Evolutionary conservation across 2,113 vertebrate species (phyloP).

Genomic region (Tyrannus savana): DNA sequence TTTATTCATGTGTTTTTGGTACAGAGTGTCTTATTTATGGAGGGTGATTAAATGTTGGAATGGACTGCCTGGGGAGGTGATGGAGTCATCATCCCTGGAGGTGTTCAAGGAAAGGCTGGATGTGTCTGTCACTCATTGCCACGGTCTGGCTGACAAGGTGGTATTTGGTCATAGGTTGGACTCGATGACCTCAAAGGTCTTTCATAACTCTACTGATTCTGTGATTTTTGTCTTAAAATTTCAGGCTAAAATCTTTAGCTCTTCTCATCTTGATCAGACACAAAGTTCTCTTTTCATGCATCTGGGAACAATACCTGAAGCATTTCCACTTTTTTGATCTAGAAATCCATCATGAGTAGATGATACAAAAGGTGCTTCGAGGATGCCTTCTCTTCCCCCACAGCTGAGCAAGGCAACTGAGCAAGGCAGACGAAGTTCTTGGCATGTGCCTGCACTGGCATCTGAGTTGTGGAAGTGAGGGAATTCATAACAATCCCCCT

Average conservation of each 20-base stretch:
- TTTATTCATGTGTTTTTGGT: not conserved
- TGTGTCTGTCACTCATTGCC: not conserved
- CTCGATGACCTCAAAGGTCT: not conserved
- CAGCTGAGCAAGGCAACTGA: rapidly evolving
- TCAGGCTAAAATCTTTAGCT: not conserved
- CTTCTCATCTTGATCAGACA: not conserved
- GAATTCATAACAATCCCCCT: not conserved
- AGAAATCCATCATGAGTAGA: not conserved
- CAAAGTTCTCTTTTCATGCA: not conserved
- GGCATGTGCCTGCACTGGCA: not conserved
- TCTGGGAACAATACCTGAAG: not conserved
- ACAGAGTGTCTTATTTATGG: not conserved
- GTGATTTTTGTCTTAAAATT: not conserved
- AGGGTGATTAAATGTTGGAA: not conserved
- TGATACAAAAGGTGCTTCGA: not conserved
- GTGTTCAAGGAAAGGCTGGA: not conserved
- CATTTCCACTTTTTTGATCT: not conserved
- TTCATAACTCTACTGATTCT: not conserved
- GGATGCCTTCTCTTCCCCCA: not conserved
- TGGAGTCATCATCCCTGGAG: not conserved
- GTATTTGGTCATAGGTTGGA: not conserved
- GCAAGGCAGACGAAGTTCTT: not conserved
- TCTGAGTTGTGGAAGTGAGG: not conserved
- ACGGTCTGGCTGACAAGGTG: not conserved
- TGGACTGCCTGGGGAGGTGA: not conserved